Percentiles rank a stretch among this genome's conserved stretches.
Conservation (phyloP, 2,797 vertebrate species). For the Avahi laniger region DNA sequence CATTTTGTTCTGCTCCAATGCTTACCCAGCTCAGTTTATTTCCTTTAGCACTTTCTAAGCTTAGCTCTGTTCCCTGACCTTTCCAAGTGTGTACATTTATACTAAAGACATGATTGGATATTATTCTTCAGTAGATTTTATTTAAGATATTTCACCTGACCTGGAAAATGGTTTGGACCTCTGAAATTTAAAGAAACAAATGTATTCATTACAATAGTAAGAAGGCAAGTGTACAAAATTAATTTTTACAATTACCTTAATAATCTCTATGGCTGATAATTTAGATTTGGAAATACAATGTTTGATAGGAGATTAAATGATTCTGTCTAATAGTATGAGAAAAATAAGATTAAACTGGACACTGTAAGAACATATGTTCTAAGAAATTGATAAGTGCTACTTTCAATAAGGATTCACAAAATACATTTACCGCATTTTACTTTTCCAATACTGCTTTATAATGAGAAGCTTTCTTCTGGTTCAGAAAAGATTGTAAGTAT, state of each 20-base stretch:
- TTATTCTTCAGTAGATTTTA: background rate
- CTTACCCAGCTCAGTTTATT: background rate
- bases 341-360: background rate
- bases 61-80: background rate
- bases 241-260: background rate
- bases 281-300: slow-evolving; percentile 2
- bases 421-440: background rate
- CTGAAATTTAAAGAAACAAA: slow-evolving; percentile 20
- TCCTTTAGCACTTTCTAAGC: background rate
- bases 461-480: background rate
- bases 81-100: background rate
- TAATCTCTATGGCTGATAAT: background rate
- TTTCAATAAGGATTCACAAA: background rate
- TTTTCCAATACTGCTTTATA: background rate
- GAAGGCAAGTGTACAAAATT: background rate
- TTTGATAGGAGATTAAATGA: background rate
- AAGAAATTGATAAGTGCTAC: background rate
- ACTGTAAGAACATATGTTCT: background rate
- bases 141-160: background rate
- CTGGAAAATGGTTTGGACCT: background rate
- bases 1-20: background rate
- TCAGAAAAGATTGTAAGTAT: background rate
- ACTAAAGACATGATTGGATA: background rate
- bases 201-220: slow-evolving; percentile 12
- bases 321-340: background rate